Evolutionary conservation across 2,113 vertebrate genomes (phyloP).

Genomic region (Tenrec ecaudatus): DNA sequence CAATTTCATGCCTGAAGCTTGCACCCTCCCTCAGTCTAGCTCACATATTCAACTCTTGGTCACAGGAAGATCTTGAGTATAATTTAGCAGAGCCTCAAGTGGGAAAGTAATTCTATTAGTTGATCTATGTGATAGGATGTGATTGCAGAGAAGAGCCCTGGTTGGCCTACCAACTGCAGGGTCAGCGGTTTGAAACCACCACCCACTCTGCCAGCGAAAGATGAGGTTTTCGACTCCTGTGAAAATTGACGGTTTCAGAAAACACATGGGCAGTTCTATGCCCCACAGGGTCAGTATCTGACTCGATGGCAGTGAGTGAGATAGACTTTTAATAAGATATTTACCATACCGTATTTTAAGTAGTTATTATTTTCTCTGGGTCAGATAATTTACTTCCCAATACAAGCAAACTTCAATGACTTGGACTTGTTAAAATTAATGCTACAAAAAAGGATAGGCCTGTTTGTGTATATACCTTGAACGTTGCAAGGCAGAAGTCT

Average conservation of each 20-base stretch:
- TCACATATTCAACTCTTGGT: conserved; percentile 29
- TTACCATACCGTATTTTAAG: conserved; percentile 44
- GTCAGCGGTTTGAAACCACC: too few species aligned
- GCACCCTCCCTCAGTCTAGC: not conserved
- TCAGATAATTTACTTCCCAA: conserved; percentile 49
- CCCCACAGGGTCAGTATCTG: too few species aligned
- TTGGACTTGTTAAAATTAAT: conserved; percentile 61
- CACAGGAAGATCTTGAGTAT: conserved; percentile 37
- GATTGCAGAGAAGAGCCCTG: too few species aligned
- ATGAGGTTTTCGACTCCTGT: too few species aligned
- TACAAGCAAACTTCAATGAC: conserved; percentile 43
- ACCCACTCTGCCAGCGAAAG: too few species aligned
- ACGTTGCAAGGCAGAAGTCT: conserved; percentile 13
- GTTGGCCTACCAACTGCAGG: too few species aligned
- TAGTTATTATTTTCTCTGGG: not conserved
- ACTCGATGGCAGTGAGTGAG: too few species aligned
- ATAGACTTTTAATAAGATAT: conserved; percentile 43
- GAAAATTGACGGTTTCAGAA: too few species aligned
- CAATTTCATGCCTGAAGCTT: not conserved
- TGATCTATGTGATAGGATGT: conserved; percentile 24
- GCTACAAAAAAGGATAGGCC: too few species aligned
- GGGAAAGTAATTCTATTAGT: conserved; percentile 59
- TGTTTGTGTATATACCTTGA: conserved; percentile 51
- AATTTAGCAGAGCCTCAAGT: conserved; percentile 10
- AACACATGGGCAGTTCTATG: too few species aligned